These are phyloP conservation scores for Venustaconcha ellipsiformis DNA, from an alignment of 1,140 invertebrate genomes.

Conservation along the genomic window DNA sequence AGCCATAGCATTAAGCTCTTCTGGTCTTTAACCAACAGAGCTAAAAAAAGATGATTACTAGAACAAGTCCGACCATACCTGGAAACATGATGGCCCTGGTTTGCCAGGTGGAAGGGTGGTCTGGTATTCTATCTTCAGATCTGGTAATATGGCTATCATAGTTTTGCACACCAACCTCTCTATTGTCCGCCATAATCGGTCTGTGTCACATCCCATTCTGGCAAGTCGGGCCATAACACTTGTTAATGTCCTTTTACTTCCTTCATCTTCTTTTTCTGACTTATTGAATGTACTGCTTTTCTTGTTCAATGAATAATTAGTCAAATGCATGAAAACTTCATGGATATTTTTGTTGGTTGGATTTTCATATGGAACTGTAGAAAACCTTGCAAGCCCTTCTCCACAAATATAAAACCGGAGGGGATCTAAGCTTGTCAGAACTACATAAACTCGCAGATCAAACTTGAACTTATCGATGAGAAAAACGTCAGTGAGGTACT, in stretches of 20 bases:
- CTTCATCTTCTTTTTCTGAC: conserved; percentile 67
- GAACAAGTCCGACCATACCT: conserved; percentile 54
- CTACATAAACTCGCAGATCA: conserved; percentile 71
- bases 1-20: too few species aligned
- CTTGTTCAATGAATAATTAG: conserved; percentile 73
- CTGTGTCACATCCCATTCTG: conserved; percentile 63
- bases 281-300: conserved; percentile 69
- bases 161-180: conserved; percentile 71
- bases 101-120: conserved; percentile 63
- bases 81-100: conserved; percentile 68
- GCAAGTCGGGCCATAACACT: conserved; percentile 69
- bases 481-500: conserved; percentile 70
- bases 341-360: conserved; percentile 67
- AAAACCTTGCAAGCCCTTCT: conserved; percentile 71
- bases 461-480: conserved; percentile 72
- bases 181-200: conserved; percentile 67
- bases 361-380: conserved; percentile 69
- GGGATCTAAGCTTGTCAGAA: conserved; percentile 70
- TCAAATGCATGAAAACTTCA: conserved; percentile 71
- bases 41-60: too few species aligned
- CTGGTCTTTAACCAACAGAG: too few species aligned
- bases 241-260: conserved; percentile 70
- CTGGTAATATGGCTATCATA: conserved; percentile 70
- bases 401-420: conserved; percentile 70
- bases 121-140: conserved; percentile 69